phyloP scores from a whole-genome alignment of 2,888 invertebrate genomes.

The Agrochola litura region DNA sequence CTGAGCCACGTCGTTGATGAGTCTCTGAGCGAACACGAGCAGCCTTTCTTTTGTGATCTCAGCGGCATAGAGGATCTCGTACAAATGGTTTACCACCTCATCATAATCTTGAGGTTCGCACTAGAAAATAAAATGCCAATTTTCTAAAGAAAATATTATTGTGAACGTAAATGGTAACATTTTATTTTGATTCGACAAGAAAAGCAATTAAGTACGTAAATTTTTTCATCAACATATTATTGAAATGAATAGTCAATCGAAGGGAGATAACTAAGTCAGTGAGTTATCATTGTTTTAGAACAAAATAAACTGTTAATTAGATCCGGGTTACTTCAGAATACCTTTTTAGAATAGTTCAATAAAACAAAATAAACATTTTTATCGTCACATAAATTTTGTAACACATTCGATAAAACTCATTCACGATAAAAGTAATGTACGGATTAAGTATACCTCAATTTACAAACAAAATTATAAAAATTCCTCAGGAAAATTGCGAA shows the following conservation, averaged over 20 bases:
- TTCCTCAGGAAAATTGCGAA: neutral
- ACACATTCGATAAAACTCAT: neutral
- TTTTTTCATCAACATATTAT: neutral
- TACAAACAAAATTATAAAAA: neutral
- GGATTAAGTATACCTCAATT: neutral
- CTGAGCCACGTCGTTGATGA: slow-evolving; percentile 95
- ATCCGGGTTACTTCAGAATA: neutral
- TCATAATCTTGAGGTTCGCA: slow-evolving; percentile 94
- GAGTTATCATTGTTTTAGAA: neutral
- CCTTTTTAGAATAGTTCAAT: neutral
- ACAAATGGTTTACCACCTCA: slow-evolving; percentile 94
- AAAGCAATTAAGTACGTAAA: neutral
- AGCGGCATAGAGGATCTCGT: slow-evolving; percentile 93
- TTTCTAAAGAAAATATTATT: neutral
- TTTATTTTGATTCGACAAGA: neutral
- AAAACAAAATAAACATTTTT: neutral
- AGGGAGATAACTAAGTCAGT: neutral
- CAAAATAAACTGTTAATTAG: neutral
- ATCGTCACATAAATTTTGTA: neutral
- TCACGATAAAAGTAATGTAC: neutral
- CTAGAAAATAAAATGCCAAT: slow-evolving; percentile 78
- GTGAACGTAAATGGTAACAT: neutral
- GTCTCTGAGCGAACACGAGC: slow-evolving; percentile 94
- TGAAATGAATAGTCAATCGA: neutral
- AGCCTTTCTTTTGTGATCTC: slow-evolving; percentile 94